A percentile compares a stretch with the other conserved stretches of the same genome.
Evolutionary conservation across 2,797 vertebrate species (phyloP).

Genomic region (Balearica regulorum): DNA sequence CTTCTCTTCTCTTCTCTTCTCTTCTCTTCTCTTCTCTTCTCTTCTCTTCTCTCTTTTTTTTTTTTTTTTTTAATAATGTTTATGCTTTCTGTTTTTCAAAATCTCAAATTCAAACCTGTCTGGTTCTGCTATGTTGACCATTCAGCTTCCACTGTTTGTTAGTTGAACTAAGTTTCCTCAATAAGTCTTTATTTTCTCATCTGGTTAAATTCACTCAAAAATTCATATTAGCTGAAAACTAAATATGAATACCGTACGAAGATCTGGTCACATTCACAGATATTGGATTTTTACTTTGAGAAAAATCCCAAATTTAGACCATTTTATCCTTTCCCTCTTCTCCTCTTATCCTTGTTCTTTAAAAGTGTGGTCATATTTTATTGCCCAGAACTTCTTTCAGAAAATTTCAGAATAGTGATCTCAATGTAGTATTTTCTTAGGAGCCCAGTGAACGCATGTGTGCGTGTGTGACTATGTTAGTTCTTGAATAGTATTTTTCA

Average conservation of each 20-base stretch:
- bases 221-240: neutral
- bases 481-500: neutral
- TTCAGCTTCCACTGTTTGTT: neutral
- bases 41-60: too few relatives aligned
- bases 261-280: neutral
- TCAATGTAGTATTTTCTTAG: neutral
- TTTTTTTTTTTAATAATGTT: neutral
- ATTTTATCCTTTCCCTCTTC: neutral
- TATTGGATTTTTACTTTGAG: neutral
- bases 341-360: neutral
- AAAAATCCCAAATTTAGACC: neutral
- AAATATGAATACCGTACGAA: neutral
- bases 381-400: neutral
- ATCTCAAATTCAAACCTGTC: neutral
- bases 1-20: too few relatives aligned
- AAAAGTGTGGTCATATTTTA: neutral
- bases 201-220: neutral
- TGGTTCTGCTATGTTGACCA: neutral
- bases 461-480: neutral
- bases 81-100: neutral
- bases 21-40: too few relatives aligned
- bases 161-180: neutral
- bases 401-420: neutral
- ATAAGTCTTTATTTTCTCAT: neutral
- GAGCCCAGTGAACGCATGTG: neutral